A percentile compares a stretch with the other conserved stretches of the same genome.
These are phyloP conservation scores for Dascyllus trimaculatus DNA, from an alignment of 2,113 vertebrate genomes.

Conservation along the genomic window DNA sequence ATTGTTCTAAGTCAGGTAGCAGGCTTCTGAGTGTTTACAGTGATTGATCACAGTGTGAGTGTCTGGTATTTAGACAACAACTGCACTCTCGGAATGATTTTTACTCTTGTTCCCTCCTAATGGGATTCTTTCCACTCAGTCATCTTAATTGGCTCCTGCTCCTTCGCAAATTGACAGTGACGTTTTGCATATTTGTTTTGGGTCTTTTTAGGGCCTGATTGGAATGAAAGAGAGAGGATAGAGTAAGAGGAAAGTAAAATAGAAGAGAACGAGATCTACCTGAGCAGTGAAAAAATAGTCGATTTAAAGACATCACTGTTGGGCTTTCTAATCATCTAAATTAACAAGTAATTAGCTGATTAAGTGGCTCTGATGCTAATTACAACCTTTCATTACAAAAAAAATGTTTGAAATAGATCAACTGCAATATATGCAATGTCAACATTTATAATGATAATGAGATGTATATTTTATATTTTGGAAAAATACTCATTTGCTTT, in stretches of 20 bases:
- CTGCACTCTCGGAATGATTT: slow-evolving; percentile 43
- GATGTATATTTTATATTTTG: too few relatives aligned
- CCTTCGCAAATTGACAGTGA: slow-evolving; percentile 33
- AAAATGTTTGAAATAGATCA: neutral
- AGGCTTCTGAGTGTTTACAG: slow-evolving; percentile 50
- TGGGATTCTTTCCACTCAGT: slow-evolving; percentile 53
- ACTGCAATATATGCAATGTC: neutral
- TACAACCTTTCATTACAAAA: neutral
- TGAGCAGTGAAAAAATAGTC: neutral
- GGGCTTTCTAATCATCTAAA: neutral
- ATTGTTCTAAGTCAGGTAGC: slow-evolving; percentile 58
- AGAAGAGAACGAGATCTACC: neutral
- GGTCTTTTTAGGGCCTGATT: slow-evolving; percentile 33
- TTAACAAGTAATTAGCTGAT: neutral
- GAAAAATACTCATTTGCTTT: too few relatives aligned
- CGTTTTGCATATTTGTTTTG: slow-evolving; percentile 45
- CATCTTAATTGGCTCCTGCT: slow-evolving; percentile 62
- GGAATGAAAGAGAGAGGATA: neutral
- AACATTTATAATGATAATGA: too few relatives aligned
- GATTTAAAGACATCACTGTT: neutral
- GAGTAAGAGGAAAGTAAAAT: neutral
- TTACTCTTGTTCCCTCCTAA: slow-evolving; percentile 46
- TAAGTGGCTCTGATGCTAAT: neutral
- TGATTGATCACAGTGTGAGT: slow-evolving; percentile 72
- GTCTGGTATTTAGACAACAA: slow-evolving; percentile 67